A percentile compares a stretch with the other conserved stretches of the same genome.
These are phyloP conservation scores for Drosophila aff. DNA, from an alignment of 1,140 invertebrate species.

Conservation along the genomic window DNA sequence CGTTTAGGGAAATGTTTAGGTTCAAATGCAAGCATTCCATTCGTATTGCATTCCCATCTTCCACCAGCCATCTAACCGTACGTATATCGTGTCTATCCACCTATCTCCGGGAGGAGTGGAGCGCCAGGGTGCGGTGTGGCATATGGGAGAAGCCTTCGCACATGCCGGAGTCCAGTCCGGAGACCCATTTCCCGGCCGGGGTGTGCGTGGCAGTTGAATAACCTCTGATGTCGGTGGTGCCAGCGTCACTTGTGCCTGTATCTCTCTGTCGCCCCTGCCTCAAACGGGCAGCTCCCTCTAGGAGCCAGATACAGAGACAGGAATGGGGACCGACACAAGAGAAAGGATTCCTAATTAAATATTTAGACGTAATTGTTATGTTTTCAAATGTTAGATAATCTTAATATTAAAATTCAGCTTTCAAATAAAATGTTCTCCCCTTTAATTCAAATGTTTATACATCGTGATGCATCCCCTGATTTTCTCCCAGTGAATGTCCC, in stretches of 20 bases:
- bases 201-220: conserved; percentile 73
- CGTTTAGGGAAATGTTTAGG: conserved; percentile 76
- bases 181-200: conserved; percentile 32
- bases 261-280: conserved; percentile 37
- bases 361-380: no score
- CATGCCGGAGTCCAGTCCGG: conserved; percentile 37
- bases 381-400: no score
- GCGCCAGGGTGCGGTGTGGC: conserved; percentile 15
- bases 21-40: conserved; percentile 78
- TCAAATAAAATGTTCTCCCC: no score
- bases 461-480: not conserved
- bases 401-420: not conserved
- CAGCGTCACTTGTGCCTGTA: conserved; percentile 46
- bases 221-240: conserved; percentile 61
- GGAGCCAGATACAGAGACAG: conserved; percentile 44
- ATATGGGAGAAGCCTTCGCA: conserved; percentile 44
- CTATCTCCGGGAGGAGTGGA: conserved; percentile 28
- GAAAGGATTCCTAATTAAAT: not conserved
- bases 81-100: conserved; percentile 41
- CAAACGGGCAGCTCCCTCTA: conserved; percentile 25
- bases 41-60: conserved; percentile 27
- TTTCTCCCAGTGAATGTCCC: conserved; percentile 2
- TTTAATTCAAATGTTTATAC: not conserved
- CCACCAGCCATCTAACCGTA: conserved; percentile 6
- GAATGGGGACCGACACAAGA: not conserved